phyloP scores from a whole-genome alignment of 2,888 invertebrate species.

The Rhopalosiphum nymphaeae region DNA sequence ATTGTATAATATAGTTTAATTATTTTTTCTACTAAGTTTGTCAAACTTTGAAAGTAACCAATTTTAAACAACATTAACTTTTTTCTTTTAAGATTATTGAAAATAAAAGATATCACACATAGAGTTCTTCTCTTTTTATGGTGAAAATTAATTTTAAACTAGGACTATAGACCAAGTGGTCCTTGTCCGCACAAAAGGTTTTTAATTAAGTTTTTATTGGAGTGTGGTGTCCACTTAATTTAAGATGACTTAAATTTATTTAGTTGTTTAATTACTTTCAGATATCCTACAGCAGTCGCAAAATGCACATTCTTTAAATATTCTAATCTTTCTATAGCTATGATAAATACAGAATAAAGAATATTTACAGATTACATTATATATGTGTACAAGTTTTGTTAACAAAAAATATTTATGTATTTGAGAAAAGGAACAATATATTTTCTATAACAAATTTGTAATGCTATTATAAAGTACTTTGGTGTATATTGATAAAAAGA shows the following conservation, averaged over 20 bases:
- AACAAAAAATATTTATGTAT: background rate
- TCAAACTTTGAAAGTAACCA: background rate
- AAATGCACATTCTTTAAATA: conserved; percentile 50
- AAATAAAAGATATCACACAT: background rate
- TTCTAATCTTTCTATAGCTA: background rate
- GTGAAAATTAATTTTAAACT: background rate
- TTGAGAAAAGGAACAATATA: background rate
- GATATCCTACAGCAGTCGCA: conserved; percentile 63
- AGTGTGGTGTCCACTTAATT: background rate
- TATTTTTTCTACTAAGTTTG: background rate
- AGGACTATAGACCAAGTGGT: background rate
- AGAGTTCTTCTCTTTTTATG: background rate
- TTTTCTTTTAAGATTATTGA: background rate
- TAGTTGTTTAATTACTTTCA: conserved; percentile 58
- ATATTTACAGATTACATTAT: background rate
- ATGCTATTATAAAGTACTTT: background rate
- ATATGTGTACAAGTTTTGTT: conserved; percentile 42
- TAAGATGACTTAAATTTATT: conserved; percentile 28
- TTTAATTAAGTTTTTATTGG: background rate
- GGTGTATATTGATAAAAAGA: background rate
- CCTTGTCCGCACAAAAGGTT: background rate
- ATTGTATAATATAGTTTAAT: background rate
- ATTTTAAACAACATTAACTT: background rate
- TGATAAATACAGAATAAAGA: background rate
- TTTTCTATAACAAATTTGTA: background rate